Evolutionary conservation across 1,140 invertebrate genomes (phyloP), one percentile per base, ranked within the genome.

Genomic region (Potamilus streckersoni): DNA sequence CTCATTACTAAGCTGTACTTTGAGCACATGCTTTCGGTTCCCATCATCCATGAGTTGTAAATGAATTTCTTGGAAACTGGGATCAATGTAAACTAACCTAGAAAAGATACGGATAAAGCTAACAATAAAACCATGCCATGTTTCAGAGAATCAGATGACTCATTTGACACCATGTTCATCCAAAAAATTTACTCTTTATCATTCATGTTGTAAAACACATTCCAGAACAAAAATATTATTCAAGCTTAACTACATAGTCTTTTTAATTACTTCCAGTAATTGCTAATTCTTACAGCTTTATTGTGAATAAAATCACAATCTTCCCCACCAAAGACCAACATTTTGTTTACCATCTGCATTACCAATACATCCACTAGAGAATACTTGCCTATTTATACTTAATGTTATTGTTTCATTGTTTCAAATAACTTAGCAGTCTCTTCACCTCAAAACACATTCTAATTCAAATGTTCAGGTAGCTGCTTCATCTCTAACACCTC

Each of bases 81-180:
- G 67, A 67, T 80, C 77, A 15, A 83, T 66, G 61, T 76, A 78
- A 13, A 70, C 65, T n/a, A 79, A 56, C 62, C 80, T 82, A 73
- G 67, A 78, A 71, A 63, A 20, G 57, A 69, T 75, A 27, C 8
- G 56, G 23, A 63, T 55, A 49, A 17, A 67, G 49, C 31, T 67
- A 14, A 13, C 38, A 64, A 55, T n/a, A 49, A 27, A 38, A 23
- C 27, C 27, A 27, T 38, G 8, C 55, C 20, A 66, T 2, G 31
- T 12, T 66, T 12, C 17, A 16, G 6, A 11, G 64, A 31, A 27
- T 15, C 20, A 20, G 14, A 64, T 19, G 5, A 27, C 17, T 27
- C n/a, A 64, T 17, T 17, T 13, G 14, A 64, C 63, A 20, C n/a
- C 5, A 15, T 27, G 63, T 64, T 5, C 63, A 64, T 31, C 63